These are phyloP conservation scores for Caenorhabditis uteleia DNA, from an alignment of 2,888 invertebrate species.

Conservation along the genomic window DNA sequence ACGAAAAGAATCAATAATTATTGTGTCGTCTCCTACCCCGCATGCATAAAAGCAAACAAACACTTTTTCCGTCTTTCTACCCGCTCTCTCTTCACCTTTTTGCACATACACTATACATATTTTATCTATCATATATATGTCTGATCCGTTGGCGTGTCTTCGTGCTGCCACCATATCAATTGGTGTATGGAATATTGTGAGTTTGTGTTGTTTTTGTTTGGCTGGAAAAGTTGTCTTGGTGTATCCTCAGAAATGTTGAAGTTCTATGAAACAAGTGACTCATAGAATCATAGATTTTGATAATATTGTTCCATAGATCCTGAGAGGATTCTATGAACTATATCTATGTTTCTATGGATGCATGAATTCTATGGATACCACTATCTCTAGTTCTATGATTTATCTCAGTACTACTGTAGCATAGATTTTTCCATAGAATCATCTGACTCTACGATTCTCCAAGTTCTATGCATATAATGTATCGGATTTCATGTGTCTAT, in stretches of 20 bases:
- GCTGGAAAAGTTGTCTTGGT: neutral
- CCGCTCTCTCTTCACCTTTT: neutral
- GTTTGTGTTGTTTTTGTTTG: constrained; percentile 8
- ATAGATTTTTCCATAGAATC: too few relatives aligned
- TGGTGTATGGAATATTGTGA: constrained; percentile 65
- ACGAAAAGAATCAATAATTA: constrained; percentile 1
- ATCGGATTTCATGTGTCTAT: too few relatives aligned
- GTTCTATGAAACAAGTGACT: too few relatives aligned
- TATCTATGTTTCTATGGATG: too few relatives aligned
- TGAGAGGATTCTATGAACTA: too few relatives aligned
- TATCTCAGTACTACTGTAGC: too few relatives aligned
- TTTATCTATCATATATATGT: constrained; percentile 40
- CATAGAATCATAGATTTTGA: too few relatives aligned
- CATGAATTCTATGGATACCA: too few relatives aligned
- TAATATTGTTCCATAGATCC: too few relatives aligned
- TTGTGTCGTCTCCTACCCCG: too few relatives aligned
- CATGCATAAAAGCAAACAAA: neutral
- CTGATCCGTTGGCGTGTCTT: constrained; percentile 63
- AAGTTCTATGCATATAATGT: neutral
- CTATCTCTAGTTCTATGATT: too few relatives aligned
- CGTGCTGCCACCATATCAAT: constrained; percentile 56
- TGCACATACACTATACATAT: neutral
- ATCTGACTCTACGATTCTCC: neutral
- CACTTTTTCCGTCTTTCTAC: neutral
- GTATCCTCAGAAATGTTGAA: neutral